Base-by-base conservation (phyloP, 2,888 invertebrate species). In the Sphinx pinastri region DNA sequence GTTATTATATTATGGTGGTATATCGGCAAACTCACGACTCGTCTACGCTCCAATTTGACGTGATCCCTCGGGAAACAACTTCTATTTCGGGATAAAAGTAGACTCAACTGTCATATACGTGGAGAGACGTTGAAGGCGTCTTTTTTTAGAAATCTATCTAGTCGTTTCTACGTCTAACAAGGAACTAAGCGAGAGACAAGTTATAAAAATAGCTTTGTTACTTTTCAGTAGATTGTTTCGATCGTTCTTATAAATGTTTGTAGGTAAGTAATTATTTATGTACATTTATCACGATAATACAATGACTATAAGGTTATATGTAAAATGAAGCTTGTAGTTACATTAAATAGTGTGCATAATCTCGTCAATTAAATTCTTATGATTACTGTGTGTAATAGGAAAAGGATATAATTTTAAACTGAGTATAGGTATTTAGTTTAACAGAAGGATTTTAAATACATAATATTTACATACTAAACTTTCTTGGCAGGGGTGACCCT, bases 81-180 rank as follows among this genome's bases (percentile, higher is more conserved):
- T 63, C 63, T 63, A 63, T 49, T 63, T 63, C 49, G 49, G 63
- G 49, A 63, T 19, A 63, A 63, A 47, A 63, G 19, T 49, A 49
- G 19, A 63, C 19, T 8, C 19, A 12, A 49, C 16, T 16, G 47
- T n/a, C 47, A 47, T 60, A 47, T 45, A 47, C 45, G 45, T 49
- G 13, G 6, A 47, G 63, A 55, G 19, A 55, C 19, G 19, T 47
- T 47, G 13, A 19, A 13, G 19, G 49, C 58, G 49, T 63, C 63
- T 47, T 19, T 47, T 60, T 47, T 45, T 60, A 47, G 47, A 47
- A 60, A 60, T 47, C 11, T 16, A 60, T 60, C 16, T 60, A 47
- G 60, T 45, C 12, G 57, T 31, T 57, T 57, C 38, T 16, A 45
- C 47, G 47, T 60, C 38, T 59, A 38, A 14, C 45, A 60, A 60